Evolutionary conservation across 2,888 invertebrate genomes (phyloP).

Genomic region (Acanthoscelides obtectus): DNA sequence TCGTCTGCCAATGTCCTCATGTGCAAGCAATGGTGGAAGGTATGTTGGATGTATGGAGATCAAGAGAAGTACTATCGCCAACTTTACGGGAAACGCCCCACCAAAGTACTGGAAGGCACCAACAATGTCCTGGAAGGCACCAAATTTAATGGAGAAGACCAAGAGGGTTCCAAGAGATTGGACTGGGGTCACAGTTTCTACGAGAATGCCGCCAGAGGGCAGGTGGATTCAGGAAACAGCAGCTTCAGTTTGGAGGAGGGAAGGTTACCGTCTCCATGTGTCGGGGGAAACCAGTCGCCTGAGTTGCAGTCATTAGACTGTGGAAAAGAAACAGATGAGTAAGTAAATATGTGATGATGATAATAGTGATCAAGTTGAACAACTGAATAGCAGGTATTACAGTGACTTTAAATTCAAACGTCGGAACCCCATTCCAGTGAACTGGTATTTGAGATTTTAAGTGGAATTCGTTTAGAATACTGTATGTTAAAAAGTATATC

Average conservation of each 20-base stretch:
- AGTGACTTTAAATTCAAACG: no score
- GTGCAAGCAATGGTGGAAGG: conserved; percentile 88
- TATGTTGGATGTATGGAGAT: conserved; percentile 83
- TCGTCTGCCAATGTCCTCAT: conserved; percentile 67
- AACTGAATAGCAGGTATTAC: no score
- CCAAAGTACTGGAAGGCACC: conserved; percentile 1
- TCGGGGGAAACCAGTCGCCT: conserved; percentile 23
- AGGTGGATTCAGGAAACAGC: conserved; percentile 13
- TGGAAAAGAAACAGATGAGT: conserved; percentile 36
- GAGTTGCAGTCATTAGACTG: conserved; percentile 33
- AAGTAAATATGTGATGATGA: conserved; percentile 24
- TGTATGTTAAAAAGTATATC: no score
- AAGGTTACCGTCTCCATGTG: conserved; percentile 22
- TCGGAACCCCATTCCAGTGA: no score
- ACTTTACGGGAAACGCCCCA: conserved; percentile 57
- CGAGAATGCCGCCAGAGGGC: conserved; percentile 19
- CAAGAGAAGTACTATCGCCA: conserved; percentile 82
- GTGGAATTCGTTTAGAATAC: no score
- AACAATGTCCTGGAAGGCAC: not conserved
- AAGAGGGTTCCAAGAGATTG: not conserved
- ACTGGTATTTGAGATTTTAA: no score
- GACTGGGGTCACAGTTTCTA: conserved; percentile 18
- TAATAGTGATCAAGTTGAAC: not conserved
- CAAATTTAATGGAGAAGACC: not conserved
- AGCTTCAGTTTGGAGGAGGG: conserved; percentile 29